phyloP scores from a whole-genome alignment of 2,888 invertebrate species.

The Lissonota sp. region DNA sequence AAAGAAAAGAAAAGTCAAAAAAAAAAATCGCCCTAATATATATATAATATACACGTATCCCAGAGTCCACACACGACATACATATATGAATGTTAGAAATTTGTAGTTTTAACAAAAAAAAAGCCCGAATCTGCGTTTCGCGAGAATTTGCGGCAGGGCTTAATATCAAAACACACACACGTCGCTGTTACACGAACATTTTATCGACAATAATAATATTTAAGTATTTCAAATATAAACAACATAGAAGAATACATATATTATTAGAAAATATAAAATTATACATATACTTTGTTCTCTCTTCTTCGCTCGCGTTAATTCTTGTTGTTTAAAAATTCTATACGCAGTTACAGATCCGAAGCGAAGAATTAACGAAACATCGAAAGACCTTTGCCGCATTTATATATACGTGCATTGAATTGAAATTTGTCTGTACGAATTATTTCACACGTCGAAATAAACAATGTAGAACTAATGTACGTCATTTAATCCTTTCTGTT shows the following conservation, averaged over 20 bases:
- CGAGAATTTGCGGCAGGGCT: slow-evolving; percentile 56
- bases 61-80: too few species aligned
- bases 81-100: slow-evolving; percentile 35
- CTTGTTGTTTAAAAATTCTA: neutral
- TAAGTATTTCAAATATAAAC: slow-evolving; percentile 80
- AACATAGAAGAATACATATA: slow-evolving; percentile 13
- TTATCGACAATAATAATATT: slow-evolving; percentile 83
- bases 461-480: neutral
- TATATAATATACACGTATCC: neutral
- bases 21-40: too few species aligned
- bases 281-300: slow-evolving; percentile 18
- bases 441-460: slow-evolving; percentile 55
- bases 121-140: slow-evolving; percentile 29
- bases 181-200: slow-evolving; percentile 77
- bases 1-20: too few species aligned
- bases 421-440: slow-evolving; percentile 47
- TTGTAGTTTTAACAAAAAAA: slow-evolving; percentile 39
- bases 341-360: too few species aligned
- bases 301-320: slow-evolving; percentile 18
- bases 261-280: too few species aligned
- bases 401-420: too few species aligned
- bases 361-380: too few species aligned
- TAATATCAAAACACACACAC: slow-evolving; percentile 46
- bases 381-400: too few species aligned
- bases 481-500: too few species aligned